Base-by-base conservation (phyloP, 2,113 vertebrate species). In the Burhinus bistriatus region DNA sequence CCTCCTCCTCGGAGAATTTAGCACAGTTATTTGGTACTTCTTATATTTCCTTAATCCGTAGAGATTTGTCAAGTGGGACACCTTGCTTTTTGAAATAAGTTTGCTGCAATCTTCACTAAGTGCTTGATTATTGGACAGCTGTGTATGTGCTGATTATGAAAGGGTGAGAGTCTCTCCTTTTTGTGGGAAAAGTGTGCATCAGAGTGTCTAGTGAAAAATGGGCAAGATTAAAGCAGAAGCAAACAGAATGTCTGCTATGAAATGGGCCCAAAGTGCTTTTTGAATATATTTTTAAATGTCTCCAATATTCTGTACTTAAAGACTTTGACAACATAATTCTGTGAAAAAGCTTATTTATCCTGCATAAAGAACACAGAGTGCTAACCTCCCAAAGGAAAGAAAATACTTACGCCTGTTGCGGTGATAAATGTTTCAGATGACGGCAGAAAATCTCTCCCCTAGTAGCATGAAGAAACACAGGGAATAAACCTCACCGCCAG, bases 281-380 rank as follows among this genome's bases (percentile, higher is more conserved):
- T 45, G 5, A 89, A 87, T 89, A 85, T 90, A 89, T 85, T 66
- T 89, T 81, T 73, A 65, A 95, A 72, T 36, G 11, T n/a, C 58
- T 91, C 62, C 49, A 82, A 59, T 87, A 87, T 79, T 95, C 95
- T 79, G 91, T 89, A 96, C 89, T 82, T 86, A 95, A 82, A 89
- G 89, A 71, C 65, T 92, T 84, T 95, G 95, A 97, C 95, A 97
- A 83, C 64, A 51, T 72, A 95, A 92, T 95, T 96, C 86, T 54
- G 89, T 23, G 77, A 78, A 95, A 95, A 81, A 84, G 83, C 89
- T 87, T 96, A 94, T 93, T 96, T 90, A 95, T 90, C 87, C 93
- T 93, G 81, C 65, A 78, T 91, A 34, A 83, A 73, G 88, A 97
- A 87, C 64, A 32, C 21, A 81, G 55, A 91, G 64, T 32, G 26